Evolutionary conservation across 2,113 vertebrate genomes (phyloP), one percentile per base, ranked within the genome.

Genomic region (Copsychus sechellarum): DNA sequence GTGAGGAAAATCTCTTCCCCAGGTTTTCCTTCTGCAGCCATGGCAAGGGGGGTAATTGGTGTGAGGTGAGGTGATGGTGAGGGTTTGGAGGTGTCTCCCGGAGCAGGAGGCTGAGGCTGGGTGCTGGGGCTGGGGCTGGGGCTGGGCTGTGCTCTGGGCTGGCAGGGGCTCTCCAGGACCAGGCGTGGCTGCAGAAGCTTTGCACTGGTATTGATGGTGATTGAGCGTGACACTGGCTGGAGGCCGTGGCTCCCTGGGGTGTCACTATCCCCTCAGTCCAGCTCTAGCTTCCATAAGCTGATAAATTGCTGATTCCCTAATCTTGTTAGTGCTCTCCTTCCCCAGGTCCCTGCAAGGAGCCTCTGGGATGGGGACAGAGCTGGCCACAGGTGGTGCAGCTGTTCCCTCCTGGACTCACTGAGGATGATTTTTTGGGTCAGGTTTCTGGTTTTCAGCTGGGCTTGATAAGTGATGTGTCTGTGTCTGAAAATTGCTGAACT

Each of bases 371-470:
- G 31, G 36, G 56, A 11, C 34, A 9, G 62, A 38, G 84, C 72
- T 81, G 91, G 16, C 50, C 5, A 1, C 13, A 29, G 12, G 67
- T 2, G 6, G 6, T 22, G 14, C 64, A 34, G 50, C 77, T 77
- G 54, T 33, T 86, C 6, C 31, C 42, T 33, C 19, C 38, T 14
- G 0, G 9, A 7, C 50, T 50, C 0, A 0, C 4, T 2, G 29
- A 1, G 14, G 26, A 70, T 47, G 65, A 38, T 31, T 85, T 85
- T 74, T 79, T 19, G 65, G 43, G 73, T 36, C 57, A 67, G 29
- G 8, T 38, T 83, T 65, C 72, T 78, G 77, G 1, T n/a, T 78
- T 76, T 79, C 45, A 24, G 22, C 51, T 11, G 6, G 66, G 20
- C 20, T 43, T 69, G 43, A 18, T 66, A 29, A 77, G 38, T 58